Base-by-base conservation (phyloP, 1,140 invertebrate species). In the Pachyrhynchus sulphureomaculatus region DNA sequence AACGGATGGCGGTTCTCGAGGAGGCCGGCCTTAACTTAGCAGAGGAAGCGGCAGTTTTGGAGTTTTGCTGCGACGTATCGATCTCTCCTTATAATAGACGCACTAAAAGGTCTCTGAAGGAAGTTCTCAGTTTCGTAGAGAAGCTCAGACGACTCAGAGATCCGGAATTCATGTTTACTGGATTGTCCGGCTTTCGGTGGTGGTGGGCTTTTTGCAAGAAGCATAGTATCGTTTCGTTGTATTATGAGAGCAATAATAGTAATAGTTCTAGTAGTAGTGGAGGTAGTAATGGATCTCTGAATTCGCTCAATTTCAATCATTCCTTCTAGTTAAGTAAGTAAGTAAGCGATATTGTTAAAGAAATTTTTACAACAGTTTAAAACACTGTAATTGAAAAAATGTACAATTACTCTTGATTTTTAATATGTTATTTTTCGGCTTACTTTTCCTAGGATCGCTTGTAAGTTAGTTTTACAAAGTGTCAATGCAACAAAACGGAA, bases 171-270 rank as follows among this genome's bases (percentile, higher is more conserved):
- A 72, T 80, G 18, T 88, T 89, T 64, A 81, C 82, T 36, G 86
- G 86, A 4, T 76, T 88, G 5, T 82, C 83, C 5, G 87, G 87
- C 1, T 90, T 88, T 67, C 75, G 86, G 15, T 90, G 88, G 88
- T 89, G 88, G 88, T 90, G 88, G 88, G 88, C 87, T 0, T 90
- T 90, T 68, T 89, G 87, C 78, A 89, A 89, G 72, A 89, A 90
- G 68, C 85, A 90, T 75, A 86, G 85, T 39, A 88, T 90, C 52
- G 86, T 88, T 15, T 85, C 84, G 2, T 71, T 86, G 18, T 83
- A 84, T 67, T 84, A 83, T 66, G 82, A 84, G 57, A 81, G 80
- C 62, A 63, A 55, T 21, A 45, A n/a, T 13, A 45, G 26, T 29
- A 60, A 20, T 18, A n/a, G n/a, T n/a, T n/a, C n/a, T n/a, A n/a